These are phyloP conservation scores for Mesocentrotus franciscanus DNA, from an alignment of 53 echinoderm and acorn worm genomes.

Conservation along the genomic window DNA sequence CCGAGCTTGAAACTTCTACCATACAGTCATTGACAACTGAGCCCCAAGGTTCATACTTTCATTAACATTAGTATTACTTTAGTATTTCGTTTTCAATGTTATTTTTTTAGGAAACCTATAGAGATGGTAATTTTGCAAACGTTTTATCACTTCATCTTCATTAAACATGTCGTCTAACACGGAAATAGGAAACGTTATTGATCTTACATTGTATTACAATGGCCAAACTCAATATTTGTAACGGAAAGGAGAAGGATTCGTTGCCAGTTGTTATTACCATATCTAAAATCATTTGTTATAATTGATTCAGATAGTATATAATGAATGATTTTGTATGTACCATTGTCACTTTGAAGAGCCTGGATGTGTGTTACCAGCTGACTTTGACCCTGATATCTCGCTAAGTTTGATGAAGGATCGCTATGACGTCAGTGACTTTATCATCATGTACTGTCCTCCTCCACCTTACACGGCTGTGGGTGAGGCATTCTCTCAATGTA, in stretches of 20 bases:
- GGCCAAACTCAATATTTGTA: too few relatives aligned
- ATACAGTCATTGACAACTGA: not conserved
- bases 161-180: too few relatives aligned
- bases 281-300: too few relatives aligned
- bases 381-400: constrained; percentile 47
- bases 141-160: too few relatives aligned
- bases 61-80: not conserved
- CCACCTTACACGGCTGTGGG: constrained; percentile 17
- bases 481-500: not conserved
- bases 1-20: not conserved
- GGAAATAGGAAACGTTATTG: too few relatives aligned
- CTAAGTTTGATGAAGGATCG: not conserved
- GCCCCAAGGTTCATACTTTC: not conserved
- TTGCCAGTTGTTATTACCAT: too few relatives aligned
- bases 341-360: not conserved
- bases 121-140: too few relatives aligned
- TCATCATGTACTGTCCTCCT: constrained; percentile 50
- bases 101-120: too few relatives aligned
- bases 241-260: too few relatives aligned
- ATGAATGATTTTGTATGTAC: not conserved
- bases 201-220: too few relatives aligned
- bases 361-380: not conserved
- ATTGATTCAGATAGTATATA: too few relatives aligned
- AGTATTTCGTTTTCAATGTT: too few relatives aligned
- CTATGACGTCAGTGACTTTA: constrained; percentile 10